Base-by-base conservation (phyloP, 2,888 invertebrate species). In the Aromia moschata region DNA sequence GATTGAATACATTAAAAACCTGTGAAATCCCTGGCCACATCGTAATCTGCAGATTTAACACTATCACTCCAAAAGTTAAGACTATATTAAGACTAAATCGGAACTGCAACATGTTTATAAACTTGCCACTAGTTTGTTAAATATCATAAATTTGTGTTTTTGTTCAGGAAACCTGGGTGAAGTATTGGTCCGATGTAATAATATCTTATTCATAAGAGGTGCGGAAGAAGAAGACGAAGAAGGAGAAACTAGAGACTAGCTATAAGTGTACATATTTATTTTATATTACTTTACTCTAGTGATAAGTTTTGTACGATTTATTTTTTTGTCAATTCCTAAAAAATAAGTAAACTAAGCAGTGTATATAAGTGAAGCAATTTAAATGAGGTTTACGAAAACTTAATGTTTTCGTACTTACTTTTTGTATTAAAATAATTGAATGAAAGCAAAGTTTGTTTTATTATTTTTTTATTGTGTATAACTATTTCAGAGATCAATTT, bases 211-310 rank as follows among this genome's bases (percentile, higher is more conserved):
- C 77, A 94, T 98, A 51, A 84, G 96, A 81, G 96, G 96, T 0
- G 91, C 94, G 0, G 97, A 97, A 69, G 98, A 98, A 75, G 97
- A 97, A 75, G 96, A 96, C 72, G 97, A 97, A 82, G 97, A 96
- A 80, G 96, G 96, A 4, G 96, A 96, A 85, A 96, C 94, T 90
- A 93, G 89, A 75, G 94, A 94, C 81, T 93, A 85, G 65, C 16
- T 15, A 20, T 60, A 55, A 33, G 30, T 31, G n/a, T 16, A 15
- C n/a, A 30, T 31, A 12, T 30, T 38, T 33, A 9, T n/a, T 38
- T n/a, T 14, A 15, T 33, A 7, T 44, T 11, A 44, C 18, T 12
- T 14, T 30, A 30, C 14, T 36, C 2, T 7, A 33, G 33, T 33
- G 7, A n/a, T 2, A 10, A 33, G n/a, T n/a, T 33, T 10, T 33